Evolutionary conservation across 2,888 invertebrate species (phyloP).

Genomic region (Dysmachus trigonus): DNA sequence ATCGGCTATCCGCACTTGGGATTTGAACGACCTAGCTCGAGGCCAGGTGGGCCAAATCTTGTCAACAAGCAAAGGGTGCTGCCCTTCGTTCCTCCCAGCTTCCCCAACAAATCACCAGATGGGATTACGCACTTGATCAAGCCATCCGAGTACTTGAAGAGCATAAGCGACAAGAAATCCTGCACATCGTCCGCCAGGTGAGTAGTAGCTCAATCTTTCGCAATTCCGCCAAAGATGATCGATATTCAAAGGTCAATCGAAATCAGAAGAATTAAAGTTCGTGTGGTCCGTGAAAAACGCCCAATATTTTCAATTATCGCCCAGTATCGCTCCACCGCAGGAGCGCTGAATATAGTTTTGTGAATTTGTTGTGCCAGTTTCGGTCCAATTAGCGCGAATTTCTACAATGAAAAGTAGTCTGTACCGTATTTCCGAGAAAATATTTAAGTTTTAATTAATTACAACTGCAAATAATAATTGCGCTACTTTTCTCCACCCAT

Average conservation of each 20-base stretch:
- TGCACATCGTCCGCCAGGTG: slow-evolving; percentile 66
- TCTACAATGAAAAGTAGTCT: slow-evolving; percentile 4
- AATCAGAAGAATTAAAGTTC: background rate
- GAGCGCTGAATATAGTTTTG: background rate
- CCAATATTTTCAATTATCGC: background rate
- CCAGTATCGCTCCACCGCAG: background rate
- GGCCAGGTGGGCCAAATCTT: slow-evolving; percentile 69
- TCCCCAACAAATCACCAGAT: slow-evolving; percentile 74
- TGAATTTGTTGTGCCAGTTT: slow-evolving; percentile 30
- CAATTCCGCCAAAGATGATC: background rate
- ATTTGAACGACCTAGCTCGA: slow-evolving; percentile 52
- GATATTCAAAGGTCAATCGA: background rate
- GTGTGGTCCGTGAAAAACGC: background rate
- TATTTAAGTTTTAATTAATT: slow-evolving; percentile 17
- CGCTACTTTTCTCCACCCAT: slow-evolving; percentile 9
- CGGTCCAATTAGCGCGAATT: slow-evolving; percentile 30
- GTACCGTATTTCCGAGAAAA: slow-evolving; percentile 22
- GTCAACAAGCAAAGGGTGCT: slow-evolving; percentile 86
- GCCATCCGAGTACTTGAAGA: slow-evolving; percentile 89
- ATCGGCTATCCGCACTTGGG: slow-evolving; percentile 57
- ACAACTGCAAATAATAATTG: slow-evolving; percentile 28
- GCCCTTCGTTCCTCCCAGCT: slow-evolving; percentile 91
- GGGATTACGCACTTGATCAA: slow-evolving; percentile 87
- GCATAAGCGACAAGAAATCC: slow-evolving; percentile 74
- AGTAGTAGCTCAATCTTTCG: slow-evolving; percentile 48